These are phyloP conservation scores for Microctonus hyperodae DNA, from an alignment of 2,888 invertebrate species.

Conservation along the genomic window DNA sequence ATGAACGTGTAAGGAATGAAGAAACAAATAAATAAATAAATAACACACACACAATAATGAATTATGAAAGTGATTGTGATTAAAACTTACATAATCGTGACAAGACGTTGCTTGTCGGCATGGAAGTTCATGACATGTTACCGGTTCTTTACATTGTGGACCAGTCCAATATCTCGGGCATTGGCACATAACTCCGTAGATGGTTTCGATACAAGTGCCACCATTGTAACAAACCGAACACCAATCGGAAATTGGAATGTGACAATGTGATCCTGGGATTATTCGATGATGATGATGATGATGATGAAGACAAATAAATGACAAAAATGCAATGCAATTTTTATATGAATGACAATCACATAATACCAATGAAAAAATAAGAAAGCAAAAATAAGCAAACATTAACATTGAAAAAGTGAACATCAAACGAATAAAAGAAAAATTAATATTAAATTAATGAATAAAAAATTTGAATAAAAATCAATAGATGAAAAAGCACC, in stretches of 20 bases:
- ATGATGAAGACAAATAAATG: not conserved
- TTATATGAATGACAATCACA: slow-evolving; percentile 25
- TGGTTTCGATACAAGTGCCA: slow-evolving; percentile 61
- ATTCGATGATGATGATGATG: slow-evolving; percentile 24
- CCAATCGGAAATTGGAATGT: slow-evolving; percentile 47
- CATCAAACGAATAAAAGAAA: too few species aligned
- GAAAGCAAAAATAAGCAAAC: slow-evolving; percentile 26
- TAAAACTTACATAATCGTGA: slow-evolving; percentile 70
- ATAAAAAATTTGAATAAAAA: too few species aligned
- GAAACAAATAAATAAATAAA: too few species aligned
- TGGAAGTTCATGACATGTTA: slow-evolving; percentile 64
- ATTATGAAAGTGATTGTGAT: slow-evolving; percentile 29
- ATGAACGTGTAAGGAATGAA: too few species aligned
- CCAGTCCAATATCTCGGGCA: slow-evolving; percentile 56
- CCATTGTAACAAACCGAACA: slow-evolving; percentile 66
- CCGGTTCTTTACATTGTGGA: slow-evolving; percentile 64
- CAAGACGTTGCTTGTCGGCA: slow-evolving; percentile 71
- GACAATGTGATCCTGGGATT: slow-evolving; percentile 49
- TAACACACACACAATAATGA: slow-evolving; percentile 1
- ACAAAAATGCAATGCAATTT: slow-evolving; percentile 30
- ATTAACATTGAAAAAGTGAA: not conserved
- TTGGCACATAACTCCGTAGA: slow-evolving; percentile 50
- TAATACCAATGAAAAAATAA: slow-evolving; percentile 20
- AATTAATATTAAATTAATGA: too few species aligned
- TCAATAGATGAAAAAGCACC: not conserved